phyloP scores from a whole-genome alignment of 2,797 vertebrate genomes.

The Rhadinocentrus ornatus region DNA sequence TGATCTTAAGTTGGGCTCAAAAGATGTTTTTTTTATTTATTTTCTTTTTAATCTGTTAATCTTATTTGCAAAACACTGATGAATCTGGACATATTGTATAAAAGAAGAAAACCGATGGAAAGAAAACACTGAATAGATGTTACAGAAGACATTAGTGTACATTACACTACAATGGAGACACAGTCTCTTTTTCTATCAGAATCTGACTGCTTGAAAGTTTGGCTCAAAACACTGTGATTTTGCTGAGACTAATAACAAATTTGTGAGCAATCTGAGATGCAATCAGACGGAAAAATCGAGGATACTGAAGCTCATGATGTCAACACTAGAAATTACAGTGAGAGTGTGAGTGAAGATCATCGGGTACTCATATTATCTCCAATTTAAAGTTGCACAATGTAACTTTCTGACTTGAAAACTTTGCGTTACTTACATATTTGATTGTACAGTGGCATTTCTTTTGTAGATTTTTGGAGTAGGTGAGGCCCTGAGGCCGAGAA shows the following conservation, averaged over 20 bases:
- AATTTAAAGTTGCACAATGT: no score
- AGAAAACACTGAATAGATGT: not conserved
- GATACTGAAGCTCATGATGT: constrained; percentile 36
- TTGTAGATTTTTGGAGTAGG: no score
- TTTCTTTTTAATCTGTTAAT: not conserved
- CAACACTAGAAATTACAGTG: constrained; percentile 23
- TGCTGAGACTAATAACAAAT: constrained; percentile 32
- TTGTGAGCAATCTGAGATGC: constrained; percentile 54
- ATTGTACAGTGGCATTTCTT: no score
- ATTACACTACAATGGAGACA: constrained; percentile 1
- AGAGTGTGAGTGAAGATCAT: constrained; percentile 9
- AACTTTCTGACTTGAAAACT: no score
- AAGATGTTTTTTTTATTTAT: not conserved
- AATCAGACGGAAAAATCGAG: constrained; percentile 59
- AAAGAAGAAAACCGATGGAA: not conserved
- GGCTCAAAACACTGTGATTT: constrained; percentile 33
- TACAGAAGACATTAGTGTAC: not conserved
- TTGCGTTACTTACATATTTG: no score
- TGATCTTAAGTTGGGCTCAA: not conserved
- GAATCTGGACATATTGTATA: not conserved
- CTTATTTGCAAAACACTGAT: not conserved
- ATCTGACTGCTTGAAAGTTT: constrained; percentile 7
- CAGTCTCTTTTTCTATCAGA: no score
- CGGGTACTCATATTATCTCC: not conserved
- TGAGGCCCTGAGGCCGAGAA: no score